Conservation (phyloP, 2,888 invertebrate species). For the Tetrapedia diversipes region DNA sequence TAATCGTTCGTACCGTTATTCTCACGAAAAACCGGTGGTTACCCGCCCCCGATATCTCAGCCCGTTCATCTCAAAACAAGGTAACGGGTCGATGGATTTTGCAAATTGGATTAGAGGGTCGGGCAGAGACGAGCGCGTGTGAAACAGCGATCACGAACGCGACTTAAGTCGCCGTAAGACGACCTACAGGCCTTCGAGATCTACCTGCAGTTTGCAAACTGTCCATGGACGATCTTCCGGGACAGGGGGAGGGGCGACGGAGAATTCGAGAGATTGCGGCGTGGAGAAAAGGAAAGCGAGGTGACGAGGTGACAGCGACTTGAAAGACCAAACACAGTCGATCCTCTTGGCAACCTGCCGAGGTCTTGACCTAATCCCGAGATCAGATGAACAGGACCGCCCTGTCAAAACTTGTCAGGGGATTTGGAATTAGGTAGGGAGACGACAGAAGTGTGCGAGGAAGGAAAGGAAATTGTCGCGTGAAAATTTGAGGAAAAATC, state of each 20-base stretch:
- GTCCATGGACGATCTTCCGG: not conserved
- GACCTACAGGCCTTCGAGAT: not conserved
- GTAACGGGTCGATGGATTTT: slow-evolving; percentile 71
- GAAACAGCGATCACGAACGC: slow-evolving; percentile 69
- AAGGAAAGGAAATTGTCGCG: not conserved
- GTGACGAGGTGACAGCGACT: slow-evolving; percentile 54
- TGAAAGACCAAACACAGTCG: slow-evolving; percentile 41
- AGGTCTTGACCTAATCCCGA: slow-evolving; percentile 74
- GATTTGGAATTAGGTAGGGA: slow-evolving; percentile 52
- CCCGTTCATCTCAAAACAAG: slow-evolving; percentile 59
- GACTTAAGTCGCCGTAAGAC: slow-evolving; percentile 47
- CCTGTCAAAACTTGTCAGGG: slow-evolving; percentile 82
- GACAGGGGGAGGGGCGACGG: not conserved
- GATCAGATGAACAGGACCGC: slow-evolving; percentile 74
- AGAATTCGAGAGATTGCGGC: slow-evolving; percentile 6
- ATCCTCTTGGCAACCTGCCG: slow-evolving; percentile 74
- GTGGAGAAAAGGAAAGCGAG: slow-evolving; percentile 36
- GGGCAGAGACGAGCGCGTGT: slow-evolving; percentile 64
- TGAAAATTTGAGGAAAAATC: not conserved
- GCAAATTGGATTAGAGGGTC: slow-evolving; percentile 78
- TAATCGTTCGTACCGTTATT: slow-evolving; percentile 47
- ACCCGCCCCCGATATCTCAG: slow-evolving; percentile 31
- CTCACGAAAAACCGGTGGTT: not conserved
- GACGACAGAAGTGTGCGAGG: not conserved
- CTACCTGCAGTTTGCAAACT: slow-evolving; percentile 55